Evolutionary conservation across 1,140 invertebrate genomes (phyloP).

Genomic region (Mercenaria mercenaria): DNA sequence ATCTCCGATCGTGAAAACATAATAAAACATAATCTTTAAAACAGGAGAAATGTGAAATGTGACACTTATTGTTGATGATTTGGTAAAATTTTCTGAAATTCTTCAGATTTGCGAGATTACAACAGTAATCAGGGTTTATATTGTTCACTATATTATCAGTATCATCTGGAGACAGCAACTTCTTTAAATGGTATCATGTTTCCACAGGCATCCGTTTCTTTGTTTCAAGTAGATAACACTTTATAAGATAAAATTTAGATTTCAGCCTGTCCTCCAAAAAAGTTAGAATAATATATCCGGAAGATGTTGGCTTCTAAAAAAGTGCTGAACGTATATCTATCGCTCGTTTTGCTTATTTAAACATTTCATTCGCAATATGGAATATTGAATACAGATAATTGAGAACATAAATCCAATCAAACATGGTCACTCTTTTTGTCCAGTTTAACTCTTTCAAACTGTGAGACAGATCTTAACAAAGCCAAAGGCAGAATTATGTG

Average conservation of each 20-base stretch:
- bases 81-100: slow-evolving; percentile 6
- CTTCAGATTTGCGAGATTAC: not conserved
- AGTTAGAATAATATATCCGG: too few relatives aligned
- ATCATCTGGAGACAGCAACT: not conserved
- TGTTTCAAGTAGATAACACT: not conserved
- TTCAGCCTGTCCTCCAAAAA: not conserved
- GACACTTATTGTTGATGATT: slow-evolving; percentile 1
- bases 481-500: too few relatives aligned
- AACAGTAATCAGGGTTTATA: slow-evolving; percentile 10
- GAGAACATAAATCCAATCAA: too few relatives aligned
- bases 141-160: not conserved
- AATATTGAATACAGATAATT: too few relatives aligned
- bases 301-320: too few relatives aligned
- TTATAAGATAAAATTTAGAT: not conserved
- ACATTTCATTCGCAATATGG: too few relatives aligned
- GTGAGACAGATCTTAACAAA: too few relatives aligned
- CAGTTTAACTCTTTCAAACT: too few relatives aligned
- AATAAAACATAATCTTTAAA: not conserved
- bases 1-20: not conserved
- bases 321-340: too few relatives aligned
- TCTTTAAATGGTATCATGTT: not conserved
- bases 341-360: too few relatives aligned
- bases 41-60: not conserved
- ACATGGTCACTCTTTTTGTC: too few relatives aligned
- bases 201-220: not conserved